Evolutionary conservation across 1,140 invertebrate genomes (phyloP).

Genomic region (Octopus bimaculoides): DNA sequence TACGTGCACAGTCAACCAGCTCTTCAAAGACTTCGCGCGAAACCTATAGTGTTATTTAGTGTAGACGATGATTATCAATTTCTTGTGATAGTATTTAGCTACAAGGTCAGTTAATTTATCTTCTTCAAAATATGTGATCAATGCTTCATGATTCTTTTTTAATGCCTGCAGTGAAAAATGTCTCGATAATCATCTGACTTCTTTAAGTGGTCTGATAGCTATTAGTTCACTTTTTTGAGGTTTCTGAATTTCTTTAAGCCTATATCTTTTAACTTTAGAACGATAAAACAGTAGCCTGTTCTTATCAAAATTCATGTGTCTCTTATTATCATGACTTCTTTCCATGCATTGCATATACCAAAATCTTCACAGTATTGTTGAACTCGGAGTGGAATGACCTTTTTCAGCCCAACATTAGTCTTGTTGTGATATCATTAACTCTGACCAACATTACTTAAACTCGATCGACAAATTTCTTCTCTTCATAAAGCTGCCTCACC

Average conservation of each 20-base stretch:
- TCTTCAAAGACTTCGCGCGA: not conserved
- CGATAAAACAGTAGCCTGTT: not conserved
- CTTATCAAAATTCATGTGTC: not conserved
- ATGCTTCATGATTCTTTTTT: slow-evolving; percentile 5
- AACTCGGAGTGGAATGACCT: not conserved
- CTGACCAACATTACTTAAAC: not conserved
- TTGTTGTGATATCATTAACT: not conserved
- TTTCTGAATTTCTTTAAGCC: slow-evolving; percentile 1
- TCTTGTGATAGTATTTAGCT: not conserved
- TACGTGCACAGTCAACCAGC: not conserved
- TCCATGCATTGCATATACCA: not conserved
- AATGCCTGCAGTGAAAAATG: not conserved
- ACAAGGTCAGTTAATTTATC: not conserved
- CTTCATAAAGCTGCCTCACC: not conserved
- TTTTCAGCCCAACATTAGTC: not conserved
- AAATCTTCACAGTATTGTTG: slow-evolving; percentile 1
- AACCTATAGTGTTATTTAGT: not conserved
- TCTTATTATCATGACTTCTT: not conserved
- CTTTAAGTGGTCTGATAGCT: not conserved
- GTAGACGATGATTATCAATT: not conserved
- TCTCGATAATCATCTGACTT: not conserved
- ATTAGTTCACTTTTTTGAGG: not conserved
- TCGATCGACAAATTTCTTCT: not conserved
- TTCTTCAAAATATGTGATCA: slow-evolving; percentile 7
- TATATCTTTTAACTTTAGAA: not conserved